Conservation (phyloP, 2,888 invertebrate genomes). For the Priocnemis perturbator region DNA sequence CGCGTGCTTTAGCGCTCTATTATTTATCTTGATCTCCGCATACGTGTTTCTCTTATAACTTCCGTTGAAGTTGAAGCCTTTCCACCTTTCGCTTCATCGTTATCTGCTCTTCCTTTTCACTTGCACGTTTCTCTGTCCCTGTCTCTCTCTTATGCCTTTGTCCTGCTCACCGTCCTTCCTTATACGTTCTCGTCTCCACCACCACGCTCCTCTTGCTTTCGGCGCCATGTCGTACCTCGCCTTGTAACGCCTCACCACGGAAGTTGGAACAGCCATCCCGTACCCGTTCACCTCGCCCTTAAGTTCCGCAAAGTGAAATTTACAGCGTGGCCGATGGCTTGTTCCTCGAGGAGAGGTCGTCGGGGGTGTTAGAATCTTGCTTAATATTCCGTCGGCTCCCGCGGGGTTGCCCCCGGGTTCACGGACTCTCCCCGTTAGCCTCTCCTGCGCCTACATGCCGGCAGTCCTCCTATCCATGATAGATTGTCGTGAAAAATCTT, state of each 20-base stretch:
- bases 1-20: not conserved
- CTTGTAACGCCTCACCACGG: slow-evolving; percentile 24
- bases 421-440: not conserved
- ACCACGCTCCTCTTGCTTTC: slow-evolving; percentile 12
- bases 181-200: not conserved
- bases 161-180: not conserved
- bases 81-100: too few species aligned
- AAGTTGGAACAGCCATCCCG: slow-evolving; percentile 39
- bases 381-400: slow-evolving; percentile 63
- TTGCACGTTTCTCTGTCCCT: too few species aligned
- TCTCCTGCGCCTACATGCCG: not conserved
- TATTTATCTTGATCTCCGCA: not conserved
- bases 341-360: slow-evolving; percentile 43
- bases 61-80: too few species aligned
- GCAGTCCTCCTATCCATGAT: not conserved
- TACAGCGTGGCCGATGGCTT: slow-evolving; percentile 63
- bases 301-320: slow-evolving; percentile 71
- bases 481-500: slow-evolving; percentile 3
- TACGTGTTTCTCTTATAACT: not conserved
- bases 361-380: slow-evolving; percentile 53
- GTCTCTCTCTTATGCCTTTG: not conserved
- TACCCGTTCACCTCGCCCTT: slow-evolving; percentile 30
- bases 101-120: too few species aligned
- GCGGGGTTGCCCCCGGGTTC: slow-evolving; percentile 39
- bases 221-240: slow-evolving; percentile 24